phyloP scores from a whole-genome alignment of 1,140 invertebrate genomes.

The Zaprionus kolodkinae region DNA sequence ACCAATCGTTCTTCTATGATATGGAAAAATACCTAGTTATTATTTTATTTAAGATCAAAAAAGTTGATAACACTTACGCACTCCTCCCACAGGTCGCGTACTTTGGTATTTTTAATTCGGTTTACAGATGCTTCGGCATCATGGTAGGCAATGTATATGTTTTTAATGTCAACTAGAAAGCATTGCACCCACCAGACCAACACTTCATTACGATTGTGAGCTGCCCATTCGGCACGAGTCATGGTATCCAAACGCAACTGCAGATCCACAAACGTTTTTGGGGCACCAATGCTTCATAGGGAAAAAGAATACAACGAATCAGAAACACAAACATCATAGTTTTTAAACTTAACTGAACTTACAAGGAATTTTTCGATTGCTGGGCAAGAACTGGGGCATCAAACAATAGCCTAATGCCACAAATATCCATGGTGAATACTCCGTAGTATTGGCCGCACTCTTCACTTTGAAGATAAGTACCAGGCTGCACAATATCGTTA shows the following conservation, averaged over 20 bases:
- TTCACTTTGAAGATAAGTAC: not conserved
- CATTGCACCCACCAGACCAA: slow-evolving; percentile 59
- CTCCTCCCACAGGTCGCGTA: slow-evolving; percentile 27
- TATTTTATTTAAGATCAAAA: not conserved
- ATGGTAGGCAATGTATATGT: slow-evolving; percentile 36
- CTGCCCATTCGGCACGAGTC: slow-evolving; percentile 51
- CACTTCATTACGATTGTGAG: slow-evolving; percentile 24
- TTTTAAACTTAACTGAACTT: not conserved
- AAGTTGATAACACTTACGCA: slow-evolving; percentile 38
- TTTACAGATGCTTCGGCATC: slow-evolving; percentile 37
- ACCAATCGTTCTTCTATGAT: slow-evolving; percentile 42
- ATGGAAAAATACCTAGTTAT: not conserved
- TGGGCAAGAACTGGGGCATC: slow-evolving; percentile 57
- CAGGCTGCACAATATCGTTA: not conserved
- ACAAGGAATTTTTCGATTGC: slow-evolving; percentile 1
- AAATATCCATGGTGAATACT: slow-evolving; percentile 35
- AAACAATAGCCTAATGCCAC: slow-evolving; percentile 23
- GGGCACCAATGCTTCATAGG: slow-evolving; percentile 6
- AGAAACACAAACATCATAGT: too few relatives aligned
- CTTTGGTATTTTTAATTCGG: slow-evolving; percentile 7
- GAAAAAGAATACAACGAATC: not conserved
- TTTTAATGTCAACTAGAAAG: slow-evolving; percentile 49
- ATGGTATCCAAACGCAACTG: slow-evolving; percentile 45
- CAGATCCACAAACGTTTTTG: slow-evolving; percentile 34
- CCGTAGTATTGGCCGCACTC: slow-evolving; percentile 25